phyloP scores from a whole-genome alignment of 2,888 invertebrate genomes.

The Osmoderma eremita region DNA sequence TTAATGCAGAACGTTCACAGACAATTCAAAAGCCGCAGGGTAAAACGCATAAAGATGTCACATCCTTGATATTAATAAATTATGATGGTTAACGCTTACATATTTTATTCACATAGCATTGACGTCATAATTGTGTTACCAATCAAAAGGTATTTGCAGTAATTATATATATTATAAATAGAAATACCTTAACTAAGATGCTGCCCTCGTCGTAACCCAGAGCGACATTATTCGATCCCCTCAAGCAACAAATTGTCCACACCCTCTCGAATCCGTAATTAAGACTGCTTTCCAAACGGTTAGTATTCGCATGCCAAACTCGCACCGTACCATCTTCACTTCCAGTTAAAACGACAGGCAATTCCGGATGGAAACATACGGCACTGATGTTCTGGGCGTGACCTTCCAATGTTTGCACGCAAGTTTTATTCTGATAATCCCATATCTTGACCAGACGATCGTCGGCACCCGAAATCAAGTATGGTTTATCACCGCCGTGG shows the following conservation, averaged over 20 bases:
- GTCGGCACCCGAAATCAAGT: conserved; percentile 98
- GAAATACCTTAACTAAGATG: conserved; percentile 80
- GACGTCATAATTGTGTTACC: too few relatives aligned
- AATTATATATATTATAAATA: too few relatives aligned
- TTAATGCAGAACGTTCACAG: too few relatives aligned
- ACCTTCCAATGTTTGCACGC: conserved; percentile 97
- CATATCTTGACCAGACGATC: conserved; percentile 98
- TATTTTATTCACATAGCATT: too few relatives aligned
- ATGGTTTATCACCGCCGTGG: conserved; percentile 98
- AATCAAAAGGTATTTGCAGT: too few relatives aligned
- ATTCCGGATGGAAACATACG: conserved; percentile 97
- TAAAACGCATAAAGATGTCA: too few relatives aligned
- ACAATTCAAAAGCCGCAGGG: too few relatives aligned
- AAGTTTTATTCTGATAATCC: conserved; percentile 99
- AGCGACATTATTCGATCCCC: conserved; percentile 95
- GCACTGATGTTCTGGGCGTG: conserved; percentile 96
- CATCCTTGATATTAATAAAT: too few relatives aligned
- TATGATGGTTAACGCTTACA: too few relatives aligned
- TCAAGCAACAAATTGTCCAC: conserved; percentile 94
- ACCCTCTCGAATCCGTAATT: conserved; percentile 99
- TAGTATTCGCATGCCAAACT: conserved; percentile 99
- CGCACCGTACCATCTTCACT: conserved; percentile 98
- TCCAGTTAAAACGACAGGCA: conserved; percentile 96
- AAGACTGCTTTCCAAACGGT: conserved; percentile 93
- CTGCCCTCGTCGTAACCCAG: conserved; percentile 99